These are phyloP conservation scores for Rhagophthalmus giganteus DNA, from an alignment of 2,888 invertebrate genomes.

Conservation along the genomic window DNA sequence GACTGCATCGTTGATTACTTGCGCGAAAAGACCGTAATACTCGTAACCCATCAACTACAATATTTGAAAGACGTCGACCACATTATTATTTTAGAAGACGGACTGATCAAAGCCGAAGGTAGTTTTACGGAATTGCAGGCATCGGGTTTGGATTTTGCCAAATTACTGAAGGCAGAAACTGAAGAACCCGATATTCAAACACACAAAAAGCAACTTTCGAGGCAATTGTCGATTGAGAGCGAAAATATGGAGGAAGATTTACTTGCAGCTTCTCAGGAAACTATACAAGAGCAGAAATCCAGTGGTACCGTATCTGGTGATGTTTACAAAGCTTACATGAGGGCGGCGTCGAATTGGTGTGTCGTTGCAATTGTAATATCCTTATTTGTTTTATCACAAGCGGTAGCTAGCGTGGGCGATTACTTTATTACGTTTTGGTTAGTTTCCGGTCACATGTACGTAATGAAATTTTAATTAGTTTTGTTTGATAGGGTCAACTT, in stretches of 20 bases:
- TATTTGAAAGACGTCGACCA: constrained; percentile 65
- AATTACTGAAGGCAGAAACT: constrained; percentile 44
- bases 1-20: constrained; percentile 65
- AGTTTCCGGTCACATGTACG: constrained; percentile 35
- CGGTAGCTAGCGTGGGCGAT: constrained; percentile 73
- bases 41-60: constrained; percentile 85
- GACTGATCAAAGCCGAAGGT: constrained; percentile 61
- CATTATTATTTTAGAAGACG: constrained; percentile 61
- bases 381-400: constrained; percentile 69
- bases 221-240: constrained; percentile 60
- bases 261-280: constrained; percentile 33
- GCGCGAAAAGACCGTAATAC: constrained; percentile 69
- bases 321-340: constrained; percentile 70
- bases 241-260: constrained; percentile 53
- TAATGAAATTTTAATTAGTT: background rate
- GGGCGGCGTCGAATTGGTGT: constrained; percentile 70
- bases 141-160: constrained; percentile 72
- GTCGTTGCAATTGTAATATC: constrained; percentile 63
- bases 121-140: constrained; percentile 65
- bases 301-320: constrained; percentile 59
- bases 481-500: background rate
- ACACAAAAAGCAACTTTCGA: background rate
- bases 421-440: constrained; percentile 80
- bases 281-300: constrained; percentile 62
- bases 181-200: constrained; percentile 8